A percentile compares a stretch with the other conserved stretches of the same genome.
These are phyloP conservation scores for Manis crassicaudata DNA, from an alignment of 2,797 vertebrate genomes.

Conservation along the genomic window DNA sequence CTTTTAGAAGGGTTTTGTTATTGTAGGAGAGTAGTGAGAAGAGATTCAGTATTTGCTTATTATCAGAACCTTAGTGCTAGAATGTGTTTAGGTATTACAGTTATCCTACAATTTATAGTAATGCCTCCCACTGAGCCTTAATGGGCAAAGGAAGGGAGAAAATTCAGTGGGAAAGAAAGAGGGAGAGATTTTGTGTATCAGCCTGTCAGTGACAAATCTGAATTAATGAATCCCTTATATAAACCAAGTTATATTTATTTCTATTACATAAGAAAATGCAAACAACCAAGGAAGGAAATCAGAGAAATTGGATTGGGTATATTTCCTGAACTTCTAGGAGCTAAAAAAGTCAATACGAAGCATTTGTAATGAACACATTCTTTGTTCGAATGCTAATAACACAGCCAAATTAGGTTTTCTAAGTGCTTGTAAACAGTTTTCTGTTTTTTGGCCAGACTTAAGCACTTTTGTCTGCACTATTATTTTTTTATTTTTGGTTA, in stretches of 20 bases:
- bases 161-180: not conserved
- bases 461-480: not conserved
- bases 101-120: not conserved
- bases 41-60: not conserved
- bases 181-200: not conserved
- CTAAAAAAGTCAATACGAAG: not conserved
- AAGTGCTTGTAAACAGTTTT: conserved; percentile 38
- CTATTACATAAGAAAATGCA: conserved; percentile 16
- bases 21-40: not conserved
- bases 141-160: not conserved
- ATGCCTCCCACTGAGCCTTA: not conserved
- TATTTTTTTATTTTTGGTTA: not conserved
- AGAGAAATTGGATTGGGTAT: not conserved
- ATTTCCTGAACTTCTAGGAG: conserved; percentile 25
- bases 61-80: not conserved
- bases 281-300: conserved; percentile 22
- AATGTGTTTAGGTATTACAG: not conserved
- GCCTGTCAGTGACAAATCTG: not conserved
- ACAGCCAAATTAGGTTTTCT: conserved; percentile 40
- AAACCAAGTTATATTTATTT: conserved; percentile 47
- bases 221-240: not conserved
- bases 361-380: not conserved
- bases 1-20: not conserved
- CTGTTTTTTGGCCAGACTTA: not conserved
- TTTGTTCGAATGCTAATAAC: conserved; percentile 14